phyloP scores from a whole-genome alignment of 2,888 invertebrate genomes.

The Dicranocentrus wangi region DNA sequence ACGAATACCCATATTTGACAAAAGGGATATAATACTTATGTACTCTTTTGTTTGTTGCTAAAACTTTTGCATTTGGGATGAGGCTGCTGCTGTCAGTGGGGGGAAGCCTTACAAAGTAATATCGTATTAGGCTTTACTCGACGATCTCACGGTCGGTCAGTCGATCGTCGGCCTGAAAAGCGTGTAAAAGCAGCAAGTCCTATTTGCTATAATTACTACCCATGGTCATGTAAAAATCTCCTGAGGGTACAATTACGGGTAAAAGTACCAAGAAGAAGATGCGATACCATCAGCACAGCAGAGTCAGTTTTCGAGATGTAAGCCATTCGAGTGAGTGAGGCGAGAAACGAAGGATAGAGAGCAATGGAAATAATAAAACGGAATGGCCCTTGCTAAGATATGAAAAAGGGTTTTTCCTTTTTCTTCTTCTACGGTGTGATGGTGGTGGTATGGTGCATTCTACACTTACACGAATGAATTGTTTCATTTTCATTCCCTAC shows the following conservation, averaged over 20 bases:
- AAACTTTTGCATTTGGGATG: background rate
- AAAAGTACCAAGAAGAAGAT: too few species aligned
- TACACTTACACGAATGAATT: too few species aligned
- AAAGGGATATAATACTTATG: background rate
- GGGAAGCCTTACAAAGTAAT: too few species aligned
- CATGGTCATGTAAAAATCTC: conserved; percentile 3
- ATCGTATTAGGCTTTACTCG: background rate
- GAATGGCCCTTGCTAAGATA: background rate
- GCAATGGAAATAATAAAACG: conserved; percentile 1
- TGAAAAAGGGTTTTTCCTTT: too few species aligned
- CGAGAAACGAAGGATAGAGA: too few species aligned
- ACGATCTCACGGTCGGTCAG: conserved; percentile 18
- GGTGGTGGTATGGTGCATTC: too few species aligned
- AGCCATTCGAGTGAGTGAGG: too few species aligned
- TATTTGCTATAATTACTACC: conserved; percentile 7
- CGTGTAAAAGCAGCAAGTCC: background rate
- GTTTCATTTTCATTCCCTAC: too few species aligned
- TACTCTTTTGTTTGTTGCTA: background rate
- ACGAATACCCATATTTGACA: conserved; percentile 20
- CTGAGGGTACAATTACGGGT: background rate
- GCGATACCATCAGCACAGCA: too few species aligned
- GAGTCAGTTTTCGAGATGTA: too few species aligned
- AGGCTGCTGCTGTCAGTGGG: background rate
- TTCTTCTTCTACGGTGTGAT: too few species aligned
- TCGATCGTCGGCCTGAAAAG: background rate